phyloP scores from a whole-genome alignment of 2,113 vertebrate genomes.

The Sander lucioperca region DNA sequence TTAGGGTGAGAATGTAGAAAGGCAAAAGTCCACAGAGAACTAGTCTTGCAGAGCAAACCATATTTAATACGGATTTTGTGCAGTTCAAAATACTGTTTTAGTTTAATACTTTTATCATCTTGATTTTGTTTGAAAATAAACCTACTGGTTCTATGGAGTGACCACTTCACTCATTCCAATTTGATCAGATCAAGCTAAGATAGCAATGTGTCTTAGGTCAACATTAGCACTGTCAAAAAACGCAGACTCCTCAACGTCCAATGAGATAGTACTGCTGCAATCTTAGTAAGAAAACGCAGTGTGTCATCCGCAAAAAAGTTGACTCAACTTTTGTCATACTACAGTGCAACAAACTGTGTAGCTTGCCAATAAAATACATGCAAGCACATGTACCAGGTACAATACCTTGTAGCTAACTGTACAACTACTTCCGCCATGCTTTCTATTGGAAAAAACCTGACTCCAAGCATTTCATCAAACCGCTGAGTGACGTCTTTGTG shows the following conservation, averaged over 20 bases:
- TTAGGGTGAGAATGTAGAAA: conserved; percentile 14
- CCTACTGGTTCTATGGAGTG: background rate
- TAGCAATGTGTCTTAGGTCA: background rate
- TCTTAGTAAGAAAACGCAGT: background rate
- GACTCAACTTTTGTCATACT: background rate
- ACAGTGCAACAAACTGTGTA: background rate
- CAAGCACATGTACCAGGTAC: background rate
- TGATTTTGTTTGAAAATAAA: background rate
- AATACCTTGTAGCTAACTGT: background rate
- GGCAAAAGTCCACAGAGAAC: conserved; percentile 16
- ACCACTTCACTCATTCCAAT: background rate
- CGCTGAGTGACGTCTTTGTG: background rate
- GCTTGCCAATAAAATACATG: background rate
- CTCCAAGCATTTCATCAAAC: background rate
- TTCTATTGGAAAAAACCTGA: background rate
- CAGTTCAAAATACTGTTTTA: background rate
- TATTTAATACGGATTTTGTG: background rate
- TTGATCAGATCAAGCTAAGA: background rate
- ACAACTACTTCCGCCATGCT: background rate
- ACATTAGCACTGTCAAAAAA: background rate
- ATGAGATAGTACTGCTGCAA: no score
- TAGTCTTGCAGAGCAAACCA: background rate
- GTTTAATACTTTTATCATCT: background rate
- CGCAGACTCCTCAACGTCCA: no score
- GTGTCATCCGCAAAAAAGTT: background rate